Conservation (phyloP, 2,113 vertebrate species). For the Donacobius atricapilla region DNA sequence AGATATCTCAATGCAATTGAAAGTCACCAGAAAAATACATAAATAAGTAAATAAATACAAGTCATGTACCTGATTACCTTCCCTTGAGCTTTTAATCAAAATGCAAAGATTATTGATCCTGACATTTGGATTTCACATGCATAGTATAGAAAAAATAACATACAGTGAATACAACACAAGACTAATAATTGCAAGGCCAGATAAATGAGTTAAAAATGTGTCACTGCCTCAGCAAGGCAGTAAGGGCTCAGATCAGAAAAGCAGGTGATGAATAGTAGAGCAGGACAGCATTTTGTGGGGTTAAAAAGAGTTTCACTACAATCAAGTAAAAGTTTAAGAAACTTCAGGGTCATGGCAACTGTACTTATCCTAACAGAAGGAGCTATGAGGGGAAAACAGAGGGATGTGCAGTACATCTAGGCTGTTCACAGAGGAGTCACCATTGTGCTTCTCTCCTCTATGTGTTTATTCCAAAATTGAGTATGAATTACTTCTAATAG, state of each 20-base stretch:
- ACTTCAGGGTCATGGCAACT: not conserved
- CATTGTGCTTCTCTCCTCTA: not conserved
- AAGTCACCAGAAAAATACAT: not conserved
- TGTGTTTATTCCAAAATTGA: not conserved
- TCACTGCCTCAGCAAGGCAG: not conserved
- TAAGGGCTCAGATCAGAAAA: not conserved
- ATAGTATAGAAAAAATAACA: not conserved
- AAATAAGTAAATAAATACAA: not conserved
- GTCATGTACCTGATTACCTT: not conserved
- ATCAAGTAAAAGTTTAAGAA: not conserved
- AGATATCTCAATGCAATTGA: not conserved
- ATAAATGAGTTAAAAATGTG: not conserved
- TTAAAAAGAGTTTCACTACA: not conserved
- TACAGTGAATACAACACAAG: not conserved
- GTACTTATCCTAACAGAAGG: not conserved
- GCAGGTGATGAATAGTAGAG: not conserved
- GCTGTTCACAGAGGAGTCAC: not conserved
- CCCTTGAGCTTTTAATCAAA: not conserved
- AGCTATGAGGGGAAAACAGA: not conserved
- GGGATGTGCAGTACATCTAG: no score
- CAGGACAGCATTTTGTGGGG: not conserved
- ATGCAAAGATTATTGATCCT: not conserved
- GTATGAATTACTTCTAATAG: conserved; percentile 2
- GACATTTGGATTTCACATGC: not conserved
- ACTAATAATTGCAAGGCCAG: not conserved